Conservation (phyloP, 2,797 vertebrate genomes). For the Huso huso region DNA sequence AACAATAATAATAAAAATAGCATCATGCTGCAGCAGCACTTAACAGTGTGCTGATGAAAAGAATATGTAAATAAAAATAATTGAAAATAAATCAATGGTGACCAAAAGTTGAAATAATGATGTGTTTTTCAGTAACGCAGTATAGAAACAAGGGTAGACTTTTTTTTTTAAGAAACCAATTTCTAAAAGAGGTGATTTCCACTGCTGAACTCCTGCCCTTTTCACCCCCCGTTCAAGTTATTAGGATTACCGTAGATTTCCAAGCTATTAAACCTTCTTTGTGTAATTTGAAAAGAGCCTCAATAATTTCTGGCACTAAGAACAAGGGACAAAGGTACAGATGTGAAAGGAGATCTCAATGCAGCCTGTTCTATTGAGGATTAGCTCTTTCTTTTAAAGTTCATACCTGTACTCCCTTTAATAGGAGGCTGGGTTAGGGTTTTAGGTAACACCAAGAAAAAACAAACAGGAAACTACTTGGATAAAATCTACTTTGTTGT, state of each 20-base stretch:
- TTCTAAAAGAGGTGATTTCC: constrained; percentile 36
- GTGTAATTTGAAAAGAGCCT: constrained; percentile 68
- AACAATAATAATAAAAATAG: no score
- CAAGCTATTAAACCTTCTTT: constrained; percentile 71
- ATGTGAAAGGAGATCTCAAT: constrained; percentile 79
- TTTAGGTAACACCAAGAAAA: constrained; percentile 33
- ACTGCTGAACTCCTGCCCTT: constrained; percentile 54
- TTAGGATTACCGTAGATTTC: constrained; percentile 68
- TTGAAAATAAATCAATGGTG: not conserved
- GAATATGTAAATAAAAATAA: not conserved
- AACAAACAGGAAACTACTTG: no score
- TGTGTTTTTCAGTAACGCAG: not conserved
- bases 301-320: constrained; percentile 72
- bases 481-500: no score
- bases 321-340: constrained; percentile 73
- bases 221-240: constrained; percentile 57
- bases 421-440: constrained; percentile 34
- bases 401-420: constrained; percentile 59
- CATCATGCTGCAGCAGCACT: no score
- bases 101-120: not conserved
- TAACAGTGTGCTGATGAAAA: no score
- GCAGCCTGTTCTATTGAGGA: constrained; percentile 68
- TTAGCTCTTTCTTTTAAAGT: constrained; percentile 73
- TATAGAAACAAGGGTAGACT: constrained; percentile 25
- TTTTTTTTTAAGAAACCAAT: constrained; percentile 17